phyloP scores from a whole-genome alignment of 2,888 invertebrate genomes.

The Phyllotreta cruciferae region DNA sequence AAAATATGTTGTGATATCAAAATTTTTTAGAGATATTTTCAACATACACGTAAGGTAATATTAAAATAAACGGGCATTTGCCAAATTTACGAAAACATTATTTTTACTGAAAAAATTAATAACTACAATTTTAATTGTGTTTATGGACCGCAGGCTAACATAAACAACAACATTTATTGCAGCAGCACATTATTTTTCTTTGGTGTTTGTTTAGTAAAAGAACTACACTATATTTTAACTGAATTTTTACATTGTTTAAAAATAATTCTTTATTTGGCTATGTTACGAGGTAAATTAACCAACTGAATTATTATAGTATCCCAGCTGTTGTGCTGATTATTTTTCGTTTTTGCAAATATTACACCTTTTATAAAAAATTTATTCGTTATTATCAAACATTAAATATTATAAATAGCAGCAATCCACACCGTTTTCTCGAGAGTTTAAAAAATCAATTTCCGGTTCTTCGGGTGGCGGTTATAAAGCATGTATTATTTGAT shows the following conservation, averaged over 20 bases:
- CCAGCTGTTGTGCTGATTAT: too few relatives aligned
- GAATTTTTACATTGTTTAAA: constrained; percentile 5
- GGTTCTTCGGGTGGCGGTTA: not conserved
- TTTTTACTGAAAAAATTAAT: constrained; percentile 6
- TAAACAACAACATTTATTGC: constrained; percentile 11
- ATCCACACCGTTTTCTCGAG: too few relatives aligned
- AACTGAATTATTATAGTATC: not conserved
- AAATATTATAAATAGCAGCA: too few relatives aligned
- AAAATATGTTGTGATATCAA: too few relatives aligned
- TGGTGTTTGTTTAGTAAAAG: constrained; percentile 10
- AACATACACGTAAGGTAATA: not conserved
- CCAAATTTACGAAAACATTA: not conserved
- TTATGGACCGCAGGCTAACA: constrained; percentile 3
- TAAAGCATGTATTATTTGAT: not conserved
- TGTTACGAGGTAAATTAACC: not conserved
- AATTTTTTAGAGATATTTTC: too few relatives aligned
- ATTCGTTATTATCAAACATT: too few relatives aligned
- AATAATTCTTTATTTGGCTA: not conserved
- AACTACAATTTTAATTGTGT: constrained; percentile 13
- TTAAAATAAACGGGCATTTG: not conserved
- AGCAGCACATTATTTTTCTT: constrained; percentile 5
- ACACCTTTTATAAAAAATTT: too few relatives aligned
- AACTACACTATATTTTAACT: not conserved
- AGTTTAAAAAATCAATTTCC: too few relatives aligned
- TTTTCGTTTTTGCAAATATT: too few relatives aligned